phyloP scores from a whole-genome alignment of 2,888 invertebrate genomes.

The Alsophila aescularia region DNA sequence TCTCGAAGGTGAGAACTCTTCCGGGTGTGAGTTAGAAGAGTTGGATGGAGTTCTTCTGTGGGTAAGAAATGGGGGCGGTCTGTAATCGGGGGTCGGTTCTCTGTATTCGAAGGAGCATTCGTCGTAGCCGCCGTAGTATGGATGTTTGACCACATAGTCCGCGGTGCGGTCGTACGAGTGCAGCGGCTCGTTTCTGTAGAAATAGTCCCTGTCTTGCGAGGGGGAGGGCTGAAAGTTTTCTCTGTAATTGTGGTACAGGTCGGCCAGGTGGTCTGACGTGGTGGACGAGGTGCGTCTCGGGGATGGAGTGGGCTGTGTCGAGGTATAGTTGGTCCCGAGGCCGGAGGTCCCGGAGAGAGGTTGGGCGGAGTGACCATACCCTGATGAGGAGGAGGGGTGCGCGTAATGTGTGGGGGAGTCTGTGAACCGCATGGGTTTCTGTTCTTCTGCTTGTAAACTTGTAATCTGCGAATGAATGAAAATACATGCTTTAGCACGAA shows the following conservation, averaged over 20 bases:
- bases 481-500: too few species aligned
- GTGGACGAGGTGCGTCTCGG: slow-evolving; percentile 89
- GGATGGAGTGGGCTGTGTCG: slow-evolving; percentile 85
- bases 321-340: slow-evolving; percentile 80
- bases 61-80: slow-evolving; percentile 68
- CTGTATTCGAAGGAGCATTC: slow-evolving; percentile 71
- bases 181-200: slow-evolving; percentile 61
- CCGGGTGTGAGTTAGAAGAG: slow-evolving; percentile 84
- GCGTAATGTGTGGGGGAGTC: slow-evolving; percentile 90
- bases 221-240: slow-evolving; percentile 76
- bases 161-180: slow-evolving; percentile 73
- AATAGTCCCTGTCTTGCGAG: slow-evolving; percentile 65
- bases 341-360: slow-evolving; percentile 82
- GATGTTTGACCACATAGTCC: slow-evolving; percentile 74
- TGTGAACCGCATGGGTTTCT: slow-evolving; percentile 88
- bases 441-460: slow-evolving; percentile 81
- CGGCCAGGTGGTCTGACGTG: slow-evolving; percentile 86
- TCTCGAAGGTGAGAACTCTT: slow-evolving; percentile 73
- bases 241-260: slow-evolving; percentile 82
- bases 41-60: slow-evolving; percentile 93
- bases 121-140: slow-evolving; percentile 69
- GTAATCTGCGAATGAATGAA: too few species aligned
- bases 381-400: slow-evolving; percentile 77
- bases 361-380: slow-evolving; percentile 78
- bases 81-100: slow-evolving; percentile 68